Evolutionary conservation across 92 coral and sea anemone species (phyloP).

Genomic region (Pocillopora meandrina): DNA sequence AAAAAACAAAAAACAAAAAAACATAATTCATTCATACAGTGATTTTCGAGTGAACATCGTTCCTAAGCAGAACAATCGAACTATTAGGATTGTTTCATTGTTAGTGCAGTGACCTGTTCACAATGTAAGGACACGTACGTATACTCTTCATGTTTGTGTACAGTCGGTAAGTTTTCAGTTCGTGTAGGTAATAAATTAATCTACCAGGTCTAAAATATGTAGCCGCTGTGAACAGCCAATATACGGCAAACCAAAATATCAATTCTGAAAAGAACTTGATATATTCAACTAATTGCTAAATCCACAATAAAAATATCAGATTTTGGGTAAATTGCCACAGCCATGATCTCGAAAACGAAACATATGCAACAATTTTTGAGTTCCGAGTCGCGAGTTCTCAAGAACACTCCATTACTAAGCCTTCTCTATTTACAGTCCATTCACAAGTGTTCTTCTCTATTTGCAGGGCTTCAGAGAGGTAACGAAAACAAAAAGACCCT

Average conservation of each 20-base stretch:
- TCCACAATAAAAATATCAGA: slow-evolving; percentile 14
- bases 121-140: background rate
- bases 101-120: background rate
- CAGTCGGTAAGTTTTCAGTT: slow-evolving; percentile 5
- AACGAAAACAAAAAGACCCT: background rate
- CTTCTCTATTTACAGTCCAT: background rate
- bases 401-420: background rate
- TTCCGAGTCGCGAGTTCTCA: too few species aligned
- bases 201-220: background rate
- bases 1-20: background rate
- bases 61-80: background rate
- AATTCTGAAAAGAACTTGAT: background rate
- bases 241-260: slow-evolving; percentile 4
- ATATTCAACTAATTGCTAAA: slow-evolving; percentile 26
- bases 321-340: background rate
- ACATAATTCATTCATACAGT: background rate
- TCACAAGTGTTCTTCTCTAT: background rate
- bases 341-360: background rate
- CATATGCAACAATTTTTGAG: background rate
- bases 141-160: background rate
- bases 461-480: slow-evolving; percentile 2
- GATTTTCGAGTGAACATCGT: background rate
- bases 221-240: background rate
- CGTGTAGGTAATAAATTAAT: background rate
- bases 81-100: background rate